Percentiles rank a stretch among this genome's conserved stretches.
These are phyloP conservation scores for Parnassius glacialis DNA, from an alignment of 2,888 invertebrate genomes.

Conservation along the genomic window DNA sequence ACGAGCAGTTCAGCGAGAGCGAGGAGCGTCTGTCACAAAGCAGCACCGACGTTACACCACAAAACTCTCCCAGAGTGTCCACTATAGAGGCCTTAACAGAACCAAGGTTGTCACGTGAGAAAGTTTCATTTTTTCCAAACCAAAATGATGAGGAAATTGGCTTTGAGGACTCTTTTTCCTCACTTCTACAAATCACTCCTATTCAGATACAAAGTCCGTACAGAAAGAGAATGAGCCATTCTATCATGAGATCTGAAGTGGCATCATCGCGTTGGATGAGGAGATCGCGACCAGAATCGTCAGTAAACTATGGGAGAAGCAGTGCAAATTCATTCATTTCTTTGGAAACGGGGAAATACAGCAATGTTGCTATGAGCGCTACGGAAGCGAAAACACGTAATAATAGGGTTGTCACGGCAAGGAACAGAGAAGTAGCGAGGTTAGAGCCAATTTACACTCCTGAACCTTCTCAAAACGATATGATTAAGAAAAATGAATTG, in stretches of 20 bases:
- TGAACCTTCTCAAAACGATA: slow-evolving; percentile 52
- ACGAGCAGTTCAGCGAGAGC: slow-evolving; percentile 67
- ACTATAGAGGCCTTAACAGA: slow-evolving; percentile 48
- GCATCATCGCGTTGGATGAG: slow-evolving; percentile 76
- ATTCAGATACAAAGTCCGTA: slow-evolving; percentile 65
- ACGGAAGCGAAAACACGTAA: slow-evolving; percentile 52
- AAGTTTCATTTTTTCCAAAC: slow-evolving; percentile 42
- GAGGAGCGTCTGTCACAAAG: slow-evolving; percentile 71
- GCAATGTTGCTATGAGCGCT: slow-evolving; percentile 44
- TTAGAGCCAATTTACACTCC: slow-evolving; percentile 64
- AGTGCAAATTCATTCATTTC: slow-evolving; percentile 76
- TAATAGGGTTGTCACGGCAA: slow-evolving; percentile 63
- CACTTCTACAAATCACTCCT: slow-evolving; percentile 71
- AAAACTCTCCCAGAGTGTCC: slow-evolving; percentile 66
- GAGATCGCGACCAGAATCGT: slow-evolving; percentile 65
- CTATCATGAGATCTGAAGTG: slow-evolving; percentile 68
- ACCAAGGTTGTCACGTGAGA: slow-evolving; percentile 44
- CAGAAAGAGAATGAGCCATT: slow-evolving; percentile 60
- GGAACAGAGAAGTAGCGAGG: slow-evolving; percentile 58
- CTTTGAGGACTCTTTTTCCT: slow-evolving; percentile 63
- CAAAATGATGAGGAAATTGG: slow-evolving; percentile 48
- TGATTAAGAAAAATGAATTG: slow-evolving; percentile 32
- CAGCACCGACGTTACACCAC: slow-evolving; percentile 70
- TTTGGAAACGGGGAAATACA: slow-evolving; percentile 61
- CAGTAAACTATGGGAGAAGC: slow-evolving; percentile 65